Percentiles rank a stretch among this genome's conserved stretches.
Evolutionary conservation across 2,113 vertebrate species (phyloP).

Genomic region (Rhinoptilus africanus): DNA sequence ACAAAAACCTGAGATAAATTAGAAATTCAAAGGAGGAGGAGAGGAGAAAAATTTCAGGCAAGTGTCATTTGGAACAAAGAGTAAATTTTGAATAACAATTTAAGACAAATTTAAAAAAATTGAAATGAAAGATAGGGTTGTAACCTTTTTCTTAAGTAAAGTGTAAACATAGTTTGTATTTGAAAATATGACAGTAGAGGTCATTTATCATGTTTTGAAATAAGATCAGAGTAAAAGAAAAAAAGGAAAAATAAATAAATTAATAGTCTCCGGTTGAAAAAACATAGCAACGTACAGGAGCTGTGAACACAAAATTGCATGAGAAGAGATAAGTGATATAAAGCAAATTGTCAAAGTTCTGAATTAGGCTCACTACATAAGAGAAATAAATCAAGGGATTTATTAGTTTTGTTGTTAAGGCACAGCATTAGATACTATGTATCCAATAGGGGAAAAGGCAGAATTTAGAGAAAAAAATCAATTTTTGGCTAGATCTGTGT

Average conservation of each 20-base stretch:
- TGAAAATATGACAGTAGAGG: background rate
- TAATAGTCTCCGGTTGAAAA: background rate
- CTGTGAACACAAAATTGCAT: background rate
- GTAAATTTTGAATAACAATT: background rate
- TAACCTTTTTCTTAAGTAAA: background rate
- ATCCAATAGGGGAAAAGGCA: constrained; percentile 36
- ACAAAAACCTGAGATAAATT: background rate
- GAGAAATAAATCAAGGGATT: constrained; percentile 53
- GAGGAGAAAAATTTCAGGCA: background rate
- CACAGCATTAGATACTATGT: constrained; percentile 3
- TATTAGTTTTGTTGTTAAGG: constrained; percentile 39
- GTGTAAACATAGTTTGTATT: background rate
- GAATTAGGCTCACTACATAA: constrained; percentile 27
- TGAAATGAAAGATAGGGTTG: background rate
- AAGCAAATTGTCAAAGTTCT: constrained; percentile 35
- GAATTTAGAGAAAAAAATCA: constrained; percentile 50
- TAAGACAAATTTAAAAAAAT: background rate
- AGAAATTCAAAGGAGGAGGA: background rate
- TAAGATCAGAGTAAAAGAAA: background rate
- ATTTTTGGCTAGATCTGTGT: constrained; percentile 28
- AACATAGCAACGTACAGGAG: background rate
- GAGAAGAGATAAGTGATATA: background rate
- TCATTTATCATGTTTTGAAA: background rate
- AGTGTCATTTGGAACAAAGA: background rate
- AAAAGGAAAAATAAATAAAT: background rate